Evolutionary conservation across 1,140 invertebrate genomes (phyloP), one percentile per base, ranked within the genome.

Genomic region (Ptiloglossa arizonensis): DNA sequence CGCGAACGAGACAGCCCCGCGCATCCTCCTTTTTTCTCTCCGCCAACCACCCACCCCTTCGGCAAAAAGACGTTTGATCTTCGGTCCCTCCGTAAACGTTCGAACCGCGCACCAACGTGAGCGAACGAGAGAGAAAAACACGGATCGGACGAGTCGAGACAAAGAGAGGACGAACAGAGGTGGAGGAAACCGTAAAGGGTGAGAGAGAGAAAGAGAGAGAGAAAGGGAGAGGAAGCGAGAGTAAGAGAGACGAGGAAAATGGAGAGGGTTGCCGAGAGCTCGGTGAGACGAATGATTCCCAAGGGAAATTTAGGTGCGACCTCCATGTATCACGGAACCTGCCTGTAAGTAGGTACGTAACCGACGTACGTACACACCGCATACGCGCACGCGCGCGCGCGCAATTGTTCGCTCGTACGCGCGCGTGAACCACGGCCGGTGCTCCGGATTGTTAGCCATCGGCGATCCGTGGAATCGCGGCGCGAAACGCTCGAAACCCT

Each of bases 301-400:
- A 19, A 17, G 87, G 87, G 87, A 88, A 88, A 88, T 88, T 88
- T 87, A 87, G 87, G 86, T 87, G 83, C 85, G 86, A 87, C 86
- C 81, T 87, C 86, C 86, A 88, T 88, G 87, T 87, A 88, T 88
- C 87, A 88, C 85, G 82, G 79, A 87, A 81, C 81, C 85, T 78
- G 78, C 68, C 66, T 29, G 83, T 87, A 88, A 88, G 86, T 87
- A 88, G 83, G 75, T 86, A 87, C 76, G 74, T 86, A 88, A 86
- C 87, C 74, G 78, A 81, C 76, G 76, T 86, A 85, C 69, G 64
- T 83, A 83, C 78, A 60, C 68, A 57, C 52, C 54, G 67, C 48
- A 74, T 77, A 81, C 73, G 56, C 64, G 54, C 74, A 32, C 41
- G 35, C 27, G 19, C 50, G 27, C 22, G 57, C 35, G 24, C 24